Conservation (phyloP, 2,888 invertebrate species). For the Masnerella sp. region DNA sequence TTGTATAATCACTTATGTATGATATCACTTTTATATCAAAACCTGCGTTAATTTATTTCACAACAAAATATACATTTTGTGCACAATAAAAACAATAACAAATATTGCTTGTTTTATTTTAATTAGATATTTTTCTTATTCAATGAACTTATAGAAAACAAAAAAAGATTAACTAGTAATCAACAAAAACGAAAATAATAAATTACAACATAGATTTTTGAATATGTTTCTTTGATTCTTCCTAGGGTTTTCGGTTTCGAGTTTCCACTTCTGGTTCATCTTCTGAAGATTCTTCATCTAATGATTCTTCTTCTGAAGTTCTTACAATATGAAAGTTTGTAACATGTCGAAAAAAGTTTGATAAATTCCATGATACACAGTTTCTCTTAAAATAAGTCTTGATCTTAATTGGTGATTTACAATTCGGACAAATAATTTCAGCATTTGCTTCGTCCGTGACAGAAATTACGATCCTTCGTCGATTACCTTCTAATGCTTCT, state of each 20-base stretch:
- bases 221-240: background rate
- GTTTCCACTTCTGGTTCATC: background rate
- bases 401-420: background rate
- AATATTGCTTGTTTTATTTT: no score
- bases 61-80: no score
- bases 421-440: slow-evolving; percentile 2
- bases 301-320: background rate
- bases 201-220: background rate
- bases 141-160: no score
- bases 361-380: background rate
- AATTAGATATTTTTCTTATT: no score
- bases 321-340: background rate
- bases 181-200: background rate
- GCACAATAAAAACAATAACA: no score
- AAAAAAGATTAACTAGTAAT: background rate
- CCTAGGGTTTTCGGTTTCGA: background rate
- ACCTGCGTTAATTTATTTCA: no score
- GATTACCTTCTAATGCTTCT: background rate
- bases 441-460: background rate
- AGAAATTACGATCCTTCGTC: background rate
- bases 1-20: no score
- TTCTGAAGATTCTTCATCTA: no score
- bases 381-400: background rate
- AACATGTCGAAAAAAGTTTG: slow-evolving; percentile 14
- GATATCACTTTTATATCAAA: no score